Base-by-base conservation (phyloP, 2,888 invertebrate genomes). In the Mythimna loreyi region DNA sequence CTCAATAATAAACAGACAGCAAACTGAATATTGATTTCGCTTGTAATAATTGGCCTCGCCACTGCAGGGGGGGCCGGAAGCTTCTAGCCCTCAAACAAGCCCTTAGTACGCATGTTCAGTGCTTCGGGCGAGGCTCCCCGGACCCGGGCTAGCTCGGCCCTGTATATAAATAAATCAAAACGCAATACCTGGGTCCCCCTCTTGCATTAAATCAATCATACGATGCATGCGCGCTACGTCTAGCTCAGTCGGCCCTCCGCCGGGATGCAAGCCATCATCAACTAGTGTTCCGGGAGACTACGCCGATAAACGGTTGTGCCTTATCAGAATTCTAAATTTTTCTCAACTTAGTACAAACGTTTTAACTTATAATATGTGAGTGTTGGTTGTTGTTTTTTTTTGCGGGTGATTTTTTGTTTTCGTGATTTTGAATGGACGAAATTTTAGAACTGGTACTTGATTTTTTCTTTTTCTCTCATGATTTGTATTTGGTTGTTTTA, bases 171-270 rank as follows among this genome's bases (percentile, higher is more conserved):
- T 83, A 80, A 76, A 76, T 76, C 64, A 70, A 57, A 70, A 56
- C 64, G 66, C 62, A 43, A 53, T 72, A 74, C 80, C 82, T 70
- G 58, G 56, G n/a, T 19, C 43, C 53, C 53, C 66, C 68, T 59
- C 64, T 49, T 78, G 76, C 83, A 87, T 80, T 80, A 72, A 85
- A 87, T 87, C 88, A 85, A 87, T 87, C 81, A 77, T 78, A 73
- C 63, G 79, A 83, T 87, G 87, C 87, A 85, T 86, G 87, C 87
- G 87, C 87, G 75, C 23, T 83, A 61, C 67, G 79, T 72, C 75
- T 61, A 66, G 62, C 40, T 43, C 49, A 55, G 58, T 53, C 47
- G 23, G 56, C 50, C 53, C 74, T 64, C 33, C 36, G 45, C 23
- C 53, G 33, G 68, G 53, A 47, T 59, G 62, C 59, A 71, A n/a